phyloP scores from a whole-genome alignment of 64 coral and sea anemone species.

The Astreopora myriophthalma region DNA sequence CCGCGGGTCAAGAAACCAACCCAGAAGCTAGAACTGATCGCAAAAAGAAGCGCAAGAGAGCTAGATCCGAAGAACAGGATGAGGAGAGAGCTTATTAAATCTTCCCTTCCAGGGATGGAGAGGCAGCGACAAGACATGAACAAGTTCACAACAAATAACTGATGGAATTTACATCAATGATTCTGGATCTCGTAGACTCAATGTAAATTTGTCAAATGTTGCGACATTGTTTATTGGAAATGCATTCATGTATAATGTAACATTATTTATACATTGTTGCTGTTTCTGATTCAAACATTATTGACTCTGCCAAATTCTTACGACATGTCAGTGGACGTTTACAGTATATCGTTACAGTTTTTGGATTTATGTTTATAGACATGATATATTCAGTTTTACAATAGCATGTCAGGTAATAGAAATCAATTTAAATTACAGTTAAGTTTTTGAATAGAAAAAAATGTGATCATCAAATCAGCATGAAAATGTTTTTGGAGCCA shows the following conservation, averaged over 20 bases:
- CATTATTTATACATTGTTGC: not conserved
- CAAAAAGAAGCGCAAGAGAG: not conserved
- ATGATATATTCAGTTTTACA: not conserved
- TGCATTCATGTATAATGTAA: not conserved
- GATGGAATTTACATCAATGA: not conserved
- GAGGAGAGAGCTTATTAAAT: not conserved
- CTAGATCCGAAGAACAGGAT: not conserved
- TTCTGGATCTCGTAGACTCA: not conserved
- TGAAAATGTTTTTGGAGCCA: not conserved
- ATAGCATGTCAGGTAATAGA: not conserved
- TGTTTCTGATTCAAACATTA: not conserved
- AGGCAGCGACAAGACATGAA: not conserved
- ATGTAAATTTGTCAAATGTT: not conserved
- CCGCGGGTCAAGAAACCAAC: not conserved
- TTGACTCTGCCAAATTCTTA: not conserved
- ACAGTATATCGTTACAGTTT: not conserved
- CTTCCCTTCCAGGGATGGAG: not conserved
- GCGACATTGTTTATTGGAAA: not conserved
- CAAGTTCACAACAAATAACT: not conserved
- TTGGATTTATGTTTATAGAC: not conserved
- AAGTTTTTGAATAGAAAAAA: not conserved
- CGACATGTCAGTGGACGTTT: not conserved
- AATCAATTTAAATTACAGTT: not conserved
- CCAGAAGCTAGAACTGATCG: not conserved
- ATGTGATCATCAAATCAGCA: not conserved